Base-by-base conservation (phyloP, 1,140 invertebrate species). In the Carcinoscorpius rotundicauda region DNA sequence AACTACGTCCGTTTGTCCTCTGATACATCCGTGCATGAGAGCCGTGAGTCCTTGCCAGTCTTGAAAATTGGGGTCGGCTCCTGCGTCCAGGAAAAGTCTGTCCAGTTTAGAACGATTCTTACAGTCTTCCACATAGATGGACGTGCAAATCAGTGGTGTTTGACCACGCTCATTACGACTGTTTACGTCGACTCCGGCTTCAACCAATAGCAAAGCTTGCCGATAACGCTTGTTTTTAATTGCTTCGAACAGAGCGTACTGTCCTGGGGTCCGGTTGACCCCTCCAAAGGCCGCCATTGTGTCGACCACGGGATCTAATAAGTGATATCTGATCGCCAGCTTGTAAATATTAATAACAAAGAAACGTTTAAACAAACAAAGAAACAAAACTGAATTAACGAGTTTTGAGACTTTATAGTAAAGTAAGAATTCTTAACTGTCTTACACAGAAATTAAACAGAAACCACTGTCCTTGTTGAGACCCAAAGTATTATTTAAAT, bases 1-100 rank as follows among this genome's bases (percentile, higher is more conserved):
- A 6, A 73, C 60, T 3, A 71, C 62, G 11, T 74, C 70, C 1
- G 65, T 64, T 52, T 72, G 70, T 10, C 72, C 69, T 8, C 69
- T 67, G n/a, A 70, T 70, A 29, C 71, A 69, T 6, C 70, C 70
- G 48, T 71, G 69, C 70, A 75, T 75, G 29, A 75, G 64, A 1
- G 69, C 68, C 0, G 73, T 74, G 49, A 71, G 64, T 2, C 73
- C 73, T n/a, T 66, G 64, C 58, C 55, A 68, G 62, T 75, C 71
- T 52, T 67, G 68, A 4, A 68, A 53, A 60, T 75, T 75, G 5
- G 71, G 65, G 64, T 74, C 71, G 6, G 73, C 72, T 29, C 73
- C 71, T 11, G 69, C 64, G 10, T 72, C 69, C 0, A 73, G 10
- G 4, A 74, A 63, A n/a, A 71, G 58, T 49, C 68, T 69, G 4